Evolutionary conservation across 2,113 vertebrate genomes (phyloP), one percentile per base, ranked within the genome.

Genomic region (Oncorhynchus gorbuscha): DNA sequence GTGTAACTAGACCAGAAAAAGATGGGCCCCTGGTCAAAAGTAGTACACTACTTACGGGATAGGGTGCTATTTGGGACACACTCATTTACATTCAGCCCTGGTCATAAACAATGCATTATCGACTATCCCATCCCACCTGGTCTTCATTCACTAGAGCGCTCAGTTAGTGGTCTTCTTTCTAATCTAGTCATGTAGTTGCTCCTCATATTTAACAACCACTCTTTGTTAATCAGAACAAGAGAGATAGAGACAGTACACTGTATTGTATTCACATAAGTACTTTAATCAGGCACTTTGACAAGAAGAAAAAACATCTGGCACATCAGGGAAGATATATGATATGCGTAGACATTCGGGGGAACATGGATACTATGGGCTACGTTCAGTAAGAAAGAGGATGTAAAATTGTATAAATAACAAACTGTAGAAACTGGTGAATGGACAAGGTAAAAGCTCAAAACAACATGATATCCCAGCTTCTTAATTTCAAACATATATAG

Each of bases 221-320:
- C 51, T 55, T 55, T 55, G 51, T 5, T 67, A 26, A 72, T 69
- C 78, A 74, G n/a, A 72, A 16, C 9, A 45, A 45, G 39, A 2
- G 4, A 24, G 18, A 78, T 62, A 76, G 12, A 83, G n/a, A 62
- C 39, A 18, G 66, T 32, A n/a, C 28, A 64, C n/a, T 30, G 26
- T 30, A 64, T 24, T 13, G 18, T 76, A 51, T 86, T 86, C 67
- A 83, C 80, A 69, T 76, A 79, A 86, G 84, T 80, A 87, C 80
- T 92, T 94, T 91, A 93, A 90, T 93, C 81, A 92, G 92, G 91
- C 90, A 93, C 93, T 92, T 92, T 81, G 66, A 89, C 82, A 85
- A 90, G 12, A 13, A 28, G 26, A 24, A 24, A 5, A 67, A 28
- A 28, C 4, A 26, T 16, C 39, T 45, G 39, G 65, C 65, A 67